Evolutionary conservation across 2,888 invertebrate genomes (phyloP), one percentile per base, ranked within the genome.

Genomic region (Cantharis lateralis): DNA sequence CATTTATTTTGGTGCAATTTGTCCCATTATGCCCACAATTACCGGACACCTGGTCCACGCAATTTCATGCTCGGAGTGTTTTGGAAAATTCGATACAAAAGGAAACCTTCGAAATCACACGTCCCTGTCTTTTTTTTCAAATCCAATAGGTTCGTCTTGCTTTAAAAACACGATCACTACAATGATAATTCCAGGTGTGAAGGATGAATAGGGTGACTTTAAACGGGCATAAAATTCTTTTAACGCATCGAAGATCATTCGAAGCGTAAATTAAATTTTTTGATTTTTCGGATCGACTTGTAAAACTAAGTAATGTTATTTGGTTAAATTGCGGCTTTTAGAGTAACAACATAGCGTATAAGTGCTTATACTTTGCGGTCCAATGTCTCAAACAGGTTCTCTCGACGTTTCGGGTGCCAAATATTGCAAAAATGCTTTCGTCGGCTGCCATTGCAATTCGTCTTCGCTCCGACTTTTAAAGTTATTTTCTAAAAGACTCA

Each of bases 21-120:
- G 87, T 86, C 86, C 82, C 82, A 82, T 85, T 85, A 84, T 84
- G 83, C 83, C 85, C 85, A 84, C 86, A 85, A 85, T 85, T 82
- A 84, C 81, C 75, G 79, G 78, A 83, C 84, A 85, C 84, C 85
- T 85, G 84, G 84, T 71, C 75, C 76, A 72, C 74, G 78, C 81
- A 84, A 84, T 85, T 83, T 84, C 81, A 81, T 82, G 83, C 79
- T 82, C 80, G 81, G 83, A 78, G 77, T 80, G 77, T 78, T 80
- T 81, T 80, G 71, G 76, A 79, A 76, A 79, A 77, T 70, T 69
- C 15, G 15, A 66, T 68, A 79, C 75, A 79, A 78, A 75, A 75
- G 70, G 24, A n/a, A 66, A n/a, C 64, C 18, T 66, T 66, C 64
- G 64, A 20, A 66, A 66, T 66, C 18, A 24, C 18, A 18, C 64